phyloP scores from a whole-genome alignment of 2,113 vertebrate species.

The Ploceus nigricollis region DNA sequence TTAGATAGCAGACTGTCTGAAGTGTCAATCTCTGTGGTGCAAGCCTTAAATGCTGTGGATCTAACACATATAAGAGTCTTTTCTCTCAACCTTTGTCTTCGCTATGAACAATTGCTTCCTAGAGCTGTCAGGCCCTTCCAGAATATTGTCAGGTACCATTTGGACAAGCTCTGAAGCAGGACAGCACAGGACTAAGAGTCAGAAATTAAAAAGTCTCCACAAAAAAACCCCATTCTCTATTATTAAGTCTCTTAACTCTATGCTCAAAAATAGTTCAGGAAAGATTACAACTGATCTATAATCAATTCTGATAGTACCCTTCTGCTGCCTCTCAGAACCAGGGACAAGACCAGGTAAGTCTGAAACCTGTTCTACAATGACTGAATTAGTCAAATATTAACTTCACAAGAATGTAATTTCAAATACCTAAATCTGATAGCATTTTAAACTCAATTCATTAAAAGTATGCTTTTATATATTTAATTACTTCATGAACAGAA shows the following conservation, averaged over 20 bases:
- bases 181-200: neutral
- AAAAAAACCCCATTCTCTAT: neutral
- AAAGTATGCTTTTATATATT: neutral
- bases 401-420: neutral
- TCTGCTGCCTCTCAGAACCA: neutral
- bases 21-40: neutral
- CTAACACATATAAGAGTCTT: neutral
- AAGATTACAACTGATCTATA: neutral
- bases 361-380: neutral
- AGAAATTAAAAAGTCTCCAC: neutral
- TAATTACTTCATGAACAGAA: neutral
- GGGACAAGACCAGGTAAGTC: neutral
- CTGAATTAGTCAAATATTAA: neutral
- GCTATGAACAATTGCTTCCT: neutral
- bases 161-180: neutral
- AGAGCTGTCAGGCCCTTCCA: neutral
- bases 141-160: neutral
- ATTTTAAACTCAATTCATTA: neutral
- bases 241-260: neutral
- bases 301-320: neutral
- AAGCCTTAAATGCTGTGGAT: neutral
- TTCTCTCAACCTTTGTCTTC: neutral
- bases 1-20: neutral
- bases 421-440: neutral
- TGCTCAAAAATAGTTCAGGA: neutral